phyloP scores from a whole-genome alignment of 23 tunicate species.

The Aplidium turbinatum region DNA sequence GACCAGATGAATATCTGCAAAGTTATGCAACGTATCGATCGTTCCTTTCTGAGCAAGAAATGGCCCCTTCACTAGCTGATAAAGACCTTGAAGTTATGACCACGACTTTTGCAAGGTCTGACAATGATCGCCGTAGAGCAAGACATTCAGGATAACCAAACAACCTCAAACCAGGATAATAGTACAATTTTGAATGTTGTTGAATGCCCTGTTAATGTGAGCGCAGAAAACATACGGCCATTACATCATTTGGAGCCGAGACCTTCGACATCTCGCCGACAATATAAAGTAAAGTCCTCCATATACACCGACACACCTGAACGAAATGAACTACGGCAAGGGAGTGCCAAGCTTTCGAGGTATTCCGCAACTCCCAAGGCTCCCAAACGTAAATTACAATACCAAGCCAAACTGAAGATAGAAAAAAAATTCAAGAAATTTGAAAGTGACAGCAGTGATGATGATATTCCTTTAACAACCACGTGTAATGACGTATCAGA shows the following conservation, averaged over 20 bases:
- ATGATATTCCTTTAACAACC: background rate
- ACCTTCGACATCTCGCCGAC: background rate
- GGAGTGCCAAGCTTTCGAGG: background rate
- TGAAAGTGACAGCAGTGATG: background rate
- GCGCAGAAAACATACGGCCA: background rate
- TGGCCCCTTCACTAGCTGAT: no score
- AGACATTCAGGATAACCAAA: no score
- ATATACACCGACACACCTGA: background rate
- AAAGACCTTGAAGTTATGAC: no score
- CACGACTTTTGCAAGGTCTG: no score
- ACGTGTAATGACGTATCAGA: background rate
- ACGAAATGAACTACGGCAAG: background rate
- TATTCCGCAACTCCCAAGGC: background rate
- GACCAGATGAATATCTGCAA: background rate
- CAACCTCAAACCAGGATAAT: background rate
- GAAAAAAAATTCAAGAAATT: background rate
- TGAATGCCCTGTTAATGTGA: background rate
- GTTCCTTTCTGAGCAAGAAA: background rate
- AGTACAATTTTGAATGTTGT: background rate
- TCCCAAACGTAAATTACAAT: background rate
- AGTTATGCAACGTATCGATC: conserved; percentile 1
- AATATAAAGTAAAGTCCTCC: background rate
- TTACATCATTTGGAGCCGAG: background rate
- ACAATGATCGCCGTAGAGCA: no score
- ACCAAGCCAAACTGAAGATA: no score